phyloP scores from a whole-genome alignment of 2,888 invertebrate species.

The Elysia crispata region DNA sequence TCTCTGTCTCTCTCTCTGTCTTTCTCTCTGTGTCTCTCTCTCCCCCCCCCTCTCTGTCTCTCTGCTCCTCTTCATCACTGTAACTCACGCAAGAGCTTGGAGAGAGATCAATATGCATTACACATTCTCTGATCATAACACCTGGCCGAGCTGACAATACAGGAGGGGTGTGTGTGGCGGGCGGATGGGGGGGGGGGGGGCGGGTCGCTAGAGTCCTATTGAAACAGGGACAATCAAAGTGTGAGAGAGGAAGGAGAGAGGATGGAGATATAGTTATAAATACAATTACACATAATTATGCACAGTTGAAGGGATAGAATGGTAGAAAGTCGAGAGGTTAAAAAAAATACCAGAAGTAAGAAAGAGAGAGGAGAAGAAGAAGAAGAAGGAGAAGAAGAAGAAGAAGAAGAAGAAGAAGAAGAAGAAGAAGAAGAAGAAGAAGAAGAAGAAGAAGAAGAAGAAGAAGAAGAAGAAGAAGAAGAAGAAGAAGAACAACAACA shows the following conservation, averaged over 20 bases:
- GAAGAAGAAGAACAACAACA: too few species aligned
- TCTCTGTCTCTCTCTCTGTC: conserved; percentile 22
- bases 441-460: conserved; percentile 19
- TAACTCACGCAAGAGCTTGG: background rate
- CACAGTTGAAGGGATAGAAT: background rate
- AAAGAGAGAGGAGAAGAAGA: background rate
- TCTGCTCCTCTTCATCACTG: background rate
- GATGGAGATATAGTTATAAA: background rate
- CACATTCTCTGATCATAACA: background rate
- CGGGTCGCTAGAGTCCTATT: too few species aligned
- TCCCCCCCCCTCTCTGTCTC: conserved; percentile 29
- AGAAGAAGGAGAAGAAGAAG: background rate
- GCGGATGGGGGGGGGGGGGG: background rate
- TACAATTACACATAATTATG: background rate
- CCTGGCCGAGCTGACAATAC: background rate
- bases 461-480: conserved; percentile 19
- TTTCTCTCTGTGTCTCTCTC: conserved; percentile 36
- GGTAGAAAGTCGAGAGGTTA: background rate
- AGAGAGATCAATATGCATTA: background rate
- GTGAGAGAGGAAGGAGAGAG: background rate
- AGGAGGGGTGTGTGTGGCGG: background rate
- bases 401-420: conserved; percentile 7
- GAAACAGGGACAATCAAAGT: too few species aligned
- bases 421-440: conserved; percentile 11
- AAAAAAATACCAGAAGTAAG: background rate